Evolutionary conservation across 2,113 vertebrate species (phyloP), one percentile per base, ranked within the genome.

Genomic region (Megalops atlanticus): DNA sequence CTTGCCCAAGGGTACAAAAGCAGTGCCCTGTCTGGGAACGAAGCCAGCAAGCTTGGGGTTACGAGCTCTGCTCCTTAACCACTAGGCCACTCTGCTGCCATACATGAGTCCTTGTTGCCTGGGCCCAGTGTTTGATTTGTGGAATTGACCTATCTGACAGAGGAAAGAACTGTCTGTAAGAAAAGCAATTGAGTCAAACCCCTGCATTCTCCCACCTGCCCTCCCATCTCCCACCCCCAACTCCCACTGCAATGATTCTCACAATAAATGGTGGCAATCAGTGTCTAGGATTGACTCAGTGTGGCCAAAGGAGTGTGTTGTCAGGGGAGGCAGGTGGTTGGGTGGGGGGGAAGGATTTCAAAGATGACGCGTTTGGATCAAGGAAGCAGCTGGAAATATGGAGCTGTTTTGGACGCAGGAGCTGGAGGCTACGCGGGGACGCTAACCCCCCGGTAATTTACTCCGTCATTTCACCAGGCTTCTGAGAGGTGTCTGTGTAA

Each of bases 401-500:
- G 18, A 16, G 47, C 2, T 49, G 47, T 15, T 49, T 49, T 16
- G 47, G 18, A 49, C 14, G 47, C 47, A 49, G 47, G 47, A n/a
- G n/a, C n/a, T n/a, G n/a, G n/a, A n/a, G n/a, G n/a, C n/a, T n/a
- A n/a, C n/a, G n/a, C n/a, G n/a, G n/a, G n/a, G n/a, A n/a, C n/a
- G n/a, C n/a, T n/a, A n/a, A n/a, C n/a, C n/a, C n/a, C n/a, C n/a
- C n/a, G 36, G 4, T 39, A 79, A 84, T 84, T 79, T 79, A 81
- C 71, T 73, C 54, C 24, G 74, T 75, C 80, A 47, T 79, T 43
- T 75, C 81, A 81, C 78, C 69, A 81, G 69, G 43, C 76, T 75
- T 80, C 68, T 81, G 75, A 78, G 77, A 81, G 41, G 38, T 70
- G 78, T 54, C 72, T 84, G 80, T 68, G 35, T 84, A 71, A 84